Evolutionary conservation across 2,797 vertebrate genomes (phyloP), one percentile per base, ranked within the genome.

Genomic region (Lepilemur septentrionalis): DNA sequence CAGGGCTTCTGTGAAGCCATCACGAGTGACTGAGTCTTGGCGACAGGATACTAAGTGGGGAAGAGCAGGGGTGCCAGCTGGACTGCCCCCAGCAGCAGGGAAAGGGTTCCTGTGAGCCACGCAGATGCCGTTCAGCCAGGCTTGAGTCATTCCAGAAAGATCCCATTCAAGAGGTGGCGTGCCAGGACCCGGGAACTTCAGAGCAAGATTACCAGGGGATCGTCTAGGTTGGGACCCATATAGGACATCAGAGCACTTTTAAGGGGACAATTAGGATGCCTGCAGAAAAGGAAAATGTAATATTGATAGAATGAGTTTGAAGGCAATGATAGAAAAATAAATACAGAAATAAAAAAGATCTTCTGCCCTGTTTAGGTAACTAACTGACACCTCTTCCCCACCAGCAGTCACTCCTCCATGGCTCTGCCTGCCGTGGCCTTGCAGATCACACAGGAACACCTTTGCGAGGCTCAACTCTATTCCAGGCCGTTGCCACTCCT

Each of bases 21-120:
- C 52, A 43, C 13, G 46, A 2, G 10, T 41, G 59, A 59, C 46
- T 61, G 18, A 41, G 41, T 63, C 18, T n/a, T 57, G 12, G 52
- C 17, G 32, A 32, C 22, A 89, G 15, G 61, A n/a, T 25, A 9
- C 10, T 73, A 28, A 35, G 81, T 1, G 46, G 11, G 23, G 78
- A 5, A 22, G 7, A 35, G 4, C 3, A 1, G 22, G 5, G 32
- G 23, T 4, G 61, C 7, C 4, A n/a, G 15, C 15, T 61, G 50
- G 13, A 57, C 30, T 5, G n/a, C 28, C 63, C 32, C 46, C 4
- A 32, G 4, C 7, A 50, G 25, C 46, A 32, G 8, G 67, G 30
- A 3, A 52, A 30, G 22, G 5, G 6, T 4, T 25, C 35, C 20
- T 92, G 15, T 48, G 23, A 59, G 9, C 43, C 43, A 30, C 7